Percentiles rank a stretch among this genome's conserved stretches.
These are phyloP conservation scores for Odontomachus brunneus DNA, from an alignment of 1,140 invertebrate genomes.

Conservation along the genomic window DNA sequence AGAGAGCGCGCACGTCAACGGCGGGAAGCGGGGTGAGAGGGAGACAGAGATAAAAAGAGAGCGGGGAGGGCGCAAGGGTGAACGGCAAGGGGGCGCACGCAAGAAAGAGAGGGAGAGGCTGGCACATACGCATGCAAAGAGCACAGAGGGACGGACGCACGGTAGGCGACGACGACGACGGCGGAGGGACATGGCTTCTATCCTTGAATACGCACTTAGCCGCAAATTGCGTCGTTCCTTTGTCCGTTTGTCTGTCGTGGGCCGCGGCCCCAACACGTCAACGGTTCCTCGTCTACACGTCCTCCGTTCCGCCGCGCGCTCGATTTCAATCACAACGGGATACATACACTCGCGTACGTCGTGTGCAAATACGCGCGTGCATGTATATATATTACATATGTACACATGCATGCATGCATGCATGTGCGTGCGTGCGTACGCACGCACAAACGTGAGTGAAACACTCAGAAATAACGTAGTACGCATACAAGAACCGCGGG, in stretches of 20 bases:
- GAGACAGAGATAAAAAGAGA: constrained; percentile 43
- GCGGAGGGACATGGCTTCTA: constrained; percentile 68
- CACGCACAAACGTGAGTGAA: background rate
- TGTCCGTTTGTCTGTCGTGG: constrained; percentile 52
- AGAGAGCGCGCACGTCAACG: constrained; percentile 42
- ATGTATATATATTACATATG: background rate
- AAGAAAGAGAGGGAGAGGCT: constrained; percentile 63
- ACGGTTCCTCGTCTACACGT: constrained; percentile 20
- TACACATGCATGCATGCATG: too few species aligned
- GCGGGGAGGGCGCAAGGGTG: background rate
- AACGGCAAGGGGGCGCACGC: constrained; percentile 23
- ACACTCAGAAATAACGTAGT: background rate
- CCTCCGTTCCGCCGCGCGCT: constrained; percentile 1
- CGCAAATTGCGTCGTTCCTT: constrained; percentile 69
- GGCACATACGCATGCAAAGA: constrained; percentile 59
- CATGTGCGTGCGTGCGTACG: too few species aligned
- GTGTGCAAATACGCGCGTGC: too few species aligned
- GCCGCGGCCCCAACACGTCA: constrained; percentile 17
- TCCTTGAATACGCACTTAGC: constrained; percentile 71
- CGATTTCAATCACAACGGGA: background rate
- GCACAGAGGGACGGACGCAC: constrained; percentile 54
- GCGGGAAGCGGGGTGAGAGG: constrained; percentile 45
- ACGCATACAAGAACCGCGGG: background rate
- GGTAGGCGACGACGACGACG: constrained; percentile 52
- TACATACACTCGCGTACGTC: background rate